Evolutionary conservation across 92 coral and sea anemone species (phyloP).

Genomic region (Zoanthus sociatus): DNA sequence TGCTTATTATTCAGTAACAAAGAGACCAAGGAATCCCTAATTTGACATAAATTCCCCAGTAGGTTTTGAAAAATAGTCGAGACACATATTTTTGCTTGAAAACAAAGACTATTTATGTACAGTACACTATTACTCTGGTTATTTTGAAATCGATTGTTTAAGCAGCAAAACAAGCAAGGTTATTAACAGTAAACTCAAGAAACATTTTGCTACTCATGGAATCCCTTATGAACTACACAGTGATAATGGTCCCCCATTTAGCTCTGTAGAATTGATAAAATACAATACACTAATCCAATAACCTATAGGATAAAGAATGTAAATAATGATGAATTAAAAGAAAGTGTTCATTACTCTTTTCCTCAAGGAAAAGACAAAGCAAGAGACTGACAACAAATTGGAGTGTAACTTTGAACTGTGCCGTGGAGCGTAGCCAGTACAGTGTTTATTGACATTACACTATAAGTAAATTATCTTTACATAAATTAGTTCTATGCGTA

Average conservation of each 20-base stretch:
- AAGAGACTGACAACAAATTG: no score
- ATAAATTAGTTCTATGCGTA: no score
- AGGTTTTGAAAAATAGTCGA: background rate
- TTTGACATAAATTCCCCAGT: background rate
- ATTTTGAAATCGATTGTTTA: background rate
- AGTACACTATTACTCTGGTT: background rate
- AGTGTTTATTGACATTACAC: no score
- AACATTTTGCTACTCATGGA: conserved; percentile 25
- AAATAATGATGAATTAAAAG: no score
- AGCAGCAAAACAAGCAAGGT: conserved; percentile 9
- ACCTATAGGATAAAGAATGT: no score
- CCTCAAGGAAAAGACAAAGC: no score
- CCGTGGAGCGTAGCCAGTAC: no score
- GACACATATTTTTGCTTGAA: background rate
- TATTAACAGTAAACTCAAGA: conserved; percentile 11
- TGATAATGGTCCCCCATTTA: conserved; percentile 10
- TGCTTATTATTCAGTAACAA: background rate
- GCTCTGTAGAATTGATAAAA: background rate
- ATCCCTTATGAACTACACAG: background rate
- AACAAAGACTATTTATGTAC: background rate
- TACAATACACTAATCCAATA: no score
- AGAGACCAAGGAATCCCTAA: background rate
- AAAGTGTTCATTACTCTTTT: no score
- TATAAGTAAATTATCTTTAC: no score
- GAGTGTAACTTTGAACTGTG: no score